These are phyloP conservation scores for Notothenia coriiceps DNA, from an alignment of 2,113 vertebrate species.

Conservation along the genomic window DNA sequence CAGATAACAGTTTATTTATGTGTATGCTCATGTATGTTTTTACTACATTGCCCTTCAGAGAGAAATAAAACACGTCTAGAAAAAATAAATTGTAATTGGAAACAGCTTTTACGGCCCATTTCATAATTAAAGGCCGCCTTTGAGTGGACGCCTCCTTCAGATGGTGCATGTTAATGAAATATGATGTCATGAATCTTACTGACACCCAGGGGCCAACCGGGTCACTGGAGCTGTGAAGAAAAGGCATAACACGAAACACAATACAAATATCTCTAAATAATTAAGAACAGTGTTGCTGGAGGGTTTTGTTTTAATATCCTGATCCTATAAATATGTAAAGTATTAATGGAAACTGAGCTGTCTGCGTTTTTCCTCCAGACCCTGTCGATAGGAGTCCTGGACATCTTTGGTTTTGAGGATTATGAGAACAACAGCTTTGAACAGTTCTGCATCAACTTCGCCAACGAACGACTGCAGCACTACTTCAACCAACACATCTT, in stretches of 20 bases:
- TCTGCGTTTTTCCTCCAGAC: slow-evolving; percentile 79
- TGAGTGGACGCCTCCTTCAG: slow-evolving; percentile 31
- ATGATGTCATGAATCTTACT: slow-evolving; percentile 41
- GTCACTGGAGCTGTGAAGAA: slow-evolving; percentile 1
- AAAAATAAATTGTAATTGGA: slow-evolving; percentile 37
- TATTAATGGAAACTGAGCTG: not conserved
- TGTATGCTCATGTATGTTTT: slow-evolving; percentile 30
- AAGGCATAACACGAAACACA: slow-evolving; percentile 3
- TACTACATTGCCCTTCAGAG: slow-evolving; percentile 22
- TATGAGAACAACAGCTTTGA: slow-evolving; percentile 98
- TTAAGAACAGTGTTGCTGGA: not conserved
- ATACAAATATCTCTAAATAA: slow-evolving; percentile 2
- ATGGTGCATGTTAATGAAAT: slow-evolving; percentile 39
- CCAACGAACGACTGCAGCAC: slow-evolving; percentile 95
- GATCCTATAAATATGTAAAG: slow-evolving; percentile 1
- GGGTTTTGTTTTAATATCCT: not conserved
- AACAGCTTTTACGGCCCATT: slow-evolving; percentile 52
- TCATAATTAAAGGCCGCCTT: slow-evolving; percentile 53
- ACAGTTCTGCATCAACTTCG: slow-evolving; percentile 98
- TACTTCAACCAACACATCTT: slow-evolving; percentile 99
- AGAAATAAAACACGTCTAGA: slow-evolving; percentile 48
- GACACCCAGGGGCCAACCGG: slow-evolving; percentile 5
- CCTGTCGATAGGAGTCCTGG: slow-evolving; percentile 95
- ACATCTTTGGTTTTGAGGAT: slow-evolving; percentile 98
- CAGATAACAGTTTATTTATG: slow-evolving; percentile 22